Conservation (phyloP, 2,113 vertebrate species). For the Calyptomena viridis region DNA sequence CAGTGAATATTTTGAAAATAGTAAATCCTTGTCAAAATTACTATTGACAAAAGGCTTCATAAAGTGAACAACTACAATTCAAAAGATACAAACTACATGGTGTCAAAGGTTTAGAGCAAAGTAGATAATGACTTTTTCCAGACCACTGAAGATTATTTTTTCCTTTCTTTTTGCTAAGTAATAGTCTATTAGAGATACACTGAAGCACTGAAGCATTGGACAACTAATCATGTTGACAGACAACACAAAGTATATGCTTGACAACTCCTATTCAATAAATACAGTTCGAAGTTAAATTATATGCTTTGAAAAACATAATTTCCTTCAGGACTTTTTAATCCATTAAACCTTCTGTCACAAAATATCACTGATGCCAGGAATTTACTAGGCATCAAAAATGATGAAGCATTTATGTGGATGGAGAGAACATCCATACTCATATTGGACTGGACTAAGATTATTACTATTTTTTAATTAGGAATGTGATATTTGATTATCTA, state of each 20-base stretch:
- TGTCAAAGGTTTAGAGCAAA: slow-evolving; percentile 14
- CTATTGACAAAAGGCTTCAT: background rate
- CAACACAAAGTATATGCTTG: background rate
- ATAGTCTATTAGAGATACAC: background rate
- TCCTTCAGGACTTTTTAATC: slow-evolving; percentile 29
- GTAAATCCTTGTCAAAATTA: background rate
- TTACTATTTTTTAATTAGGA: background rate
- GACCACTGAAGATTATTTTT: background rate
- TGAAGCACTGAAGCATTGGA: background rate
- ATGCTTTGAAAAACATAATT: slow-evolving; percentile 8
- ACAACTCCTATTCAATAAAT: slow-evolving; percentile 31
- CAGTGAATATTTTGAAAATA: slow-evolving; percentile 41
- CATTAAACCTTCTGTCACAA: slow-evolving; percentile 11
- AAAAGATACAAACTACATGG: background rate
- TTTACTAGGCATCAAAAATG: background rate
- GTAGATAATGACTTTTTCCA: slow-evolving; percentile 1
- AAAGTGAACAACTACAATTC: background rate
- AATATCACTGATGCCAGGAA: background rate
- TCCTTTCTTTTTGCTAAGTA: background rate
- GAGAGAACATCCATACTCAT: background rate
- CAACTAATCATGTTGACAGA: slow-evolving; percentile 31
- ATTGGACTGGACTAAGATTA: background rate
- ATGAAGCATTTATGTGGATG: background rate
- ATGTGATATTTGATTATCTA: background rate
- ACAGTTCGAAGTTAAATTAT: slow-evolving; percentile 7